These are phyloP conservation scores for Sycophila texana DNA, from an alignment of 2,888 invertebrate species.

Conservation along the genomic window DNA sequence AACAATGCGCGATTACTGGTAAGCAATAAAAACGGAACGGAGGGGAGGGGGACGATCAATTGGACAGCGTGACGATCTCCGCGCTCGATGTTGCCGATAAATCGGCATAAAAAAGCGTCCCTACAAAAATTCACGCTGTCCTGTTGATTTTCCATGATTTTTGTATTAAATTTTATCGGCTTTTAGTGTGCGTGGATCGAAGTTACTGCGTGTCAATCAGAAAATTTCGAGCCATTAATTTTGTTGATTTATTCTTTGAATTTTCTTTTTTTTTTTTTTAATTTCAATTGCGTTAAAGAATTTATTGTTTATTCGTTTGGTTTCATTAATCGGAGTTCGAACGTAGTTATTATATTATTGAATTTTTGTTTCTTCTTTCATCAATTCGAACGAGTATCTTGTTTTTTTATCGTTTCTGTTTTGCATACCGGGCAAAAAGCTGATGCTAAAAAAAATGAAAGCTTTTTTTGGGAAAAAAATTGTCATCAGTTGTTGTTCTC, in stretches of 20 bases:
- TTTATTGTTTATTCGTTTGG: no score
- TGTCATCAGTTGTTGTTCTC: background rate
- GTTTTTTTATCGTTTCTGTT: no score
- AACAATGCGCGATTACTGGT: constrained; percentile 37
- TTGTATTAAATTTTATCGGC: constrained; percentile 3
- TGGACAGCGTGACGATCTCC: constrained; percentile 10
- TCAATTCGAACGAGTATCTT: no score
- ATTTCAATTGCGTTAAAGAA: no score
- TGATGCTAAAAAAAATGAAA: no score
- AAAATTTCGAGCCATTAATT: constrained; percentile 15
- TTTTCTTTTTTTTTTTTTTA: no score
- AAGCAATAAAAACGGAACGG: constrained; percentile 35
- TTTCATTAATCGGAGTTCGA: no score
- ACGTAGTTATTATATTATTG: no score
- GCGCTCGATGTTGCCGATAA: no score
- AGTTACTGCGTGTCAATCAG: constrained; percentile 8
- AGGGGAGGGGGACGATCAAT: constrained; percentile 4
- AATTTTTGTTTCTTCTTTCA: no score
- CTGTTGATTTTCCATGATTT: constrained; percentile 16
- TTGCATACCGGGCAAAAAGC: no score
- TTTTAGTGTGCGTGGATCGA: constrained; percentile 7
- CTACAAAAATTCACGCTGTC: background rate
- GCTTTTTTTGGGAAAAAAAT: background rate
- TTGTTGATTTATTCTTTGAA: background rate
- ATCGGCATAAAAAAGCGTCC: no score